Conservation (phyloP, 2,888 invertebrate genomes). For the Caenorhabditis panamensis region DNA sequence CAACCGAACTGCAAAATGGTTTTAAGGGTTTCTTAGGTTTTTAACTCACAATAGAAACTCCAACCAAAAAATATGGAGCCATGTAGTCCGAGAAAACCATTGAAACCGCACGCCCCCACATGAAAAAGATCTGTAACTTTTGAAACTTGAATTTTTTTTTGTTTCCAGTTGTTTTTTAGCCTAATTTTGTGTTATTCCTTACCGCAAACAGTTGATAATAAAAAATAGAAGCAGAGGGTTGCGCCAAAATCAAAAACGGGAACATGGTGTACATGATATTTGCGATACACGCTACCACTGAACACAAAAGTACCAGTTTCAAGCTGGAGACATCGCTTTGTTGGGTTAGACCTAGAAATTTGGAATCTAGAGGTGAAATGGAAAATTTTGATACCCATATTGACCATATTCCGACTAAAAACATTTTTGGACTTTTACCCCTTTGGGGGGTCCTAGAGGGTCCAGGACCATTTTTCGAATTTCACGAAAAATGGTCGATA, state of each 20-base stretch:
- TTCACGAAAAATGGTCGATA: too few species aligned
- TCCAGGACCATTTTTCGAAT: too few species aligned
- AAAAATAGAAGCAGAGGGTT: constrained; percentile 59
- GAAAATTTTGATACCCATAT: neutral
- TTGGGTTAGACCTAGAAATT: constrained; percentile 52
- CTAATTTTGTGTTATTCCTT: neutral
- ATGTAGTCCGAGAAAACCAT: constrained; percentile 62
- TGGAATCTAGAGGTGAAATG: neutral
- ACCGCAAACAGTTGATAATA: constrained; percentile 67
- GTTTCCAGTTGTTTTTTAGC: neutral
- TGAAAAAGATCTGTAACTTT: constrained; percentile 51
- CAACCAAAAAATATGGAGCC: constrained; percentile 66
- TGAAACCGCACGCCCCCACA: constrained; percentile 55
- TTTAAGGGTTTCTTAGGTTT: neutral
- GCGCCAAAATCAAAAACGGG: constrained; percentile 67
- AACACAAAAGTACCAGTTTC: constrained; percentile 64
- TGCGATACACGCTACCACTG: constrained; percentile 60
- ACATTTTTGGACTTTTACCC: too few species aligned
- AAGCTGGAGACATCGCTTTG: constrained; percentile 59
- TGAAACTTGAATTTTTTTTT: neutral
- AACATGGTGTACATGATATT: constrained; percentile 63
- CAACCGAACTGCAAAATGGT: constrained; percentile 64
- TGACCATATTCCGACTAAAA: neutral
- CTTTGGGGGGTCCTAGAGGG: too few species aligned
- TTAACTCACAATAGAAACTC: constrained; percentile 61